These are phyloP conservation scores for Corythoichthys intestinalis DNA, from an alignment of 2,113 vertebrate genomes.

Conservation along the genomic window DNA sequence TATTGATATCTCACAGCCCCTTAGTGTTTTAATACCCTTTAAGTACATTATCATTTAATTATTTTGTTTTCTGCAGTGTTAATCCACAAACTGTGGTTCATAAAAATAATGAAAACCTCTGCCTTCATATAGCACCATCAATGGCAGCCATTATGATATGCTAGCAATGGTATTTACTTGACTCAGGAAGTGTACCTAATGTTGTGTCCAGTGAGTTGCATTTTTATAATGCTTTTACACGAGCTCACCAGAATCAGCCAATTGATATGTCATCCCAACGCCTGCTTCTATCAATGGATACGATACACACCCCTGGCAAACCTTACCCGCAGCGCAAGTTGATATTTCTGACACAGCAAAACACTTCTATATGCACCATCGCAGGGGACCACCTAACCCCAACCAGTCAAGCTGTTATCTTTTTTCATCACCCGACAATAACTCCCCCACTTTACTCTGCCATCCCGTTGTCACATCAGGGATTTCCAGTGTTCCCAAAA, in stretches of 20 bases:
- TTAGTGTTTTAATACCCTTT: no score
- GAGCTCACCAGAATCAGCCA: conserved; percentile 49
- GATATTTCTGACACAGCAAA: conserved; percentile 27
- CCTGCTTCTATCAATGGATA: conserved; percentile 28
- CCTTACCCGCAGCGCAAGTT: conserved; percentile 11
- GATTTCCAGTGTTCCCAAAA: conserved; percentile 45
- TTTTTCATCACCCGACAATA: conserved; percentile 23
- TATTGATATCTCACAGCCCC: no score
- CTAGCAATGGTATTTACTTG: background rate
- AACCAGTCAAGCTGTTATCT: conserved; percentile 56
- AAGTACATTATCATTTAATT: no score
- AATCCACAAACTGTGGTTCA: no score
- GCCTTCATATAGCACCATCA: no score
- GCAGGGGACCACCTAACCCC: conserved; percentile 35
- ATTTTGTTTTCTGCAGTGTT: no score
- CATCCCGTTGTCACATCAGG: conserved; percentile 53
- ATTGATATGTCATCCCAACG: conserved; percentile 47
- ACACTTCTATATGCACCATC: conserved; percentile 38
- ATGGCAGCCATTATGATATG: no score
- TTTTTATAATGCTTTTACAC: conserved; percentile 38
- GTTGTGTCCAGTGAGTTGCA: background rate
- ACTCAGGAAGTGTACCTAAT: background rate
- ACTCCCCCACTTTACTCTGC: conserved; percentile 7
- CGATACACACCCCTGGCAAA: conserved; percentile 9
- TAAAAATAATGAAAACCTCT: no score